Conservation (phyloP, 2,797 vertebrate genomes). For the Hoplostethus mediterraneus region DNA sequence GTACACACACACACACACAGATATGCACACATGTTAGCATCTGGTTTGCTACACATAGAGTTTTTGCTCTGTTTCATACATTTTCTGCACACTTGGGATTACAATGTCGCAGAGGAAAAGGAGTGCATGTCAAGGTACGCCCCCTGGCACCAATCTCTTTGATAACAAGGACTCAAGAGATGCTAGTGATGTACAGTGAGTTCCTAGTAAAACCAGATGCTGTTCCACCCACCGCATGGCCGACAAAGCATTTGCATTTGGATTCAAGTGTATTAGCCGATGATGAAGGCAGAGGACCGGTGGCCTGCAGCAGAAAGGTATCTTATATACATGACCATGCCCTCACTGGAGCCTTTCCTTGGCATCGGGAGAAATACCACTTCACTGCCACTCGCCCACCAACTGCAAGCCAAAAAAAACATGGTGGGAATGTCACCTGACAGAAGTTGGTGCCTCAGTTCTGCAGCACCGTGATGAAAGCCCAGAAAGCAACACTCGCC, state of each 20-base stretch:
- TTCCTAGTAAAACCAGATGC: background rate
- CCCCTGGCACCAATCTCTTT: background rate
- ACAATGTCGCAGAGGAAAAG: background rate
- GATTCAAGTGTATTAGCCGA: constrained; percentile 8
- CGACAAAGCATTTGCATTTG: constrained; percentile 14
- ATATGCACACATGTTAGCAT: background rate
- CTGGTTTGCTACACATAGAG: background rate
- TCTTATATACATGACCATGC: constrained; percentile 33
- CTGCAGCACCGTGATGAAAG: constrained; percentile 40
- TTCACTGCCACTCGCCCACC: constrained; percentile 32
- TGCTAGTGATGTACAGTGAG: background rate
- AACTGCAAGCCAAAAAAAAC: constrained; percentile 33
- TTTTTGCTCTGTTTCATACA: background rate
- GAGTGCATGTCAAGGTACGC: background rate
- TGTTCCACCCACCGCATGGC: background rate
- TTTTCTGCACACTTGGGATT: background rate
- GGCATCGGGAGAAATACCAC: constrained; percentile 34
- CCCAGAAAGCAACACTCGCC: constrained; percentile 22
- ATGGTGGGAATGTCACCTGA: constrained; percentile 36
- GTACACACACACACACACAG: constrained; percentile 65
- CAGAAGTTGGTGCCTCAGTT: constrained; percentile 27
- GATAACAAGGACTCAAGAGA: background rate
- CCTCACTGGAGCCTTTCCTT: constrained; percentile 30
- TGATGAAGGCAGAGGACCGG: constrained; percentile 15
- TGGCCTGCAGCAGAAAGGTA: constrained; percentile 20